phyloP scores from a whole-genome alignment of 2,888 invertebrate genomes.

The Gonocerus acuteangulatus region DNA sequence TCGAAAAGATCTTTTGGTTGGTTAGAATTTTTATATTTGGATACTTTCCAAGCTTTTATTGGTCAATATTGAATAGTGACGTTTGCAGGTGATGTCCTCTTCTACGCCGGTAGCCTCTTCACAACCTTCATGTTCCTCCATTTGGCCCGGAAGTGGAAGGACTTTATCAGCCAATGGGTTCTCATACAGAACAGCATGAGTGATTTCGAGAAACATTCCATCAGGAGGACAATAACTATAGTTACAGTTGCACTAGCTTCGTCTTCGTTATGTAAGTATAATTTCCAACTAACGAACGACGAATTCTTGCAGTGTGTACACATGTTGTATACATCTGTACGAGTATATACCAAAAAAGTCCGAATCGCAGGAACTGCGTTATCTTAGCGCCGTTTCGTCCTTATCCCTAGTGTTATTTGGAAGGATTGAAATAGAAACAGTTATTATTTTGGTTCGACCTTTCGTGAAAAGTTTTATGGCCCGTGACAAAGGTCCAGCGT shows the following conservation, averaged over 20 bases:
- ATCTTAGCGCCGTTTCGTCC: too few species aligned
- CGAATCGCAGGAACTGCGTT: too few species aligned
- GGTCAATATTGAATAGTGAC: too few species aligned
- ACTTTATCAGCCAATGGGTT: conserved; percentile 43
- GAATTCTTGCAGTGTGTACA: too few species aligned
- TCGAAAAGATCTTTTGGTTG: not conserved
- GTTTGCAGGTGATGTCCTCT: conserved; percentile 46
- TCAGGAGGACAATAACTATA: conserved; percentile 39
- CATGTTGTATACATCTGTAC: not conserved
- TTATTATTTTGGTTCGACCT: too few species aligned
- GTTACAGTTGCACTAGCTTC: conserved; percentile 41
- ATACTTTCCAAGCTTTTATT: too few species aligned
- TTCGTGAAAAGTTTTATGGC: too few species aligned
- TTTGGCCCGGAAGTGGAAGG: conserved; percentile 50
- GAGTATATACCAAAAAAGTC: too few species aligned
- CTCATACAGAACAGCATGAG: conserved; percentile 42
- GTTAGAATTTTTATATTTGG: not conserved
- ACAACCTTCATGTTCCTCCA: conserved; percentile 50
- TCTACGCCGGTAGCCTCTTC: conserved; percentile 50
- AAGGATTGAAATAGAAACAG: too few species aligned
- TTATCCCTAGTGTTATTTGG: too few species aligned
- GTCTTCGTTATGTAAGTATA: conserved; percentile 41
- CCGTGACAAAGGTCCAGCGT: too few species aligned
- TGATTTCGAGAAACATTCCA: conserved; percentile 40
- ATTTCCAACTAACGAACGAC: too few species aligned